phyloP scores from a whole-genome alignment of 2,113 vertebrate genomes.

The Bettongia penicillata region DNA sequence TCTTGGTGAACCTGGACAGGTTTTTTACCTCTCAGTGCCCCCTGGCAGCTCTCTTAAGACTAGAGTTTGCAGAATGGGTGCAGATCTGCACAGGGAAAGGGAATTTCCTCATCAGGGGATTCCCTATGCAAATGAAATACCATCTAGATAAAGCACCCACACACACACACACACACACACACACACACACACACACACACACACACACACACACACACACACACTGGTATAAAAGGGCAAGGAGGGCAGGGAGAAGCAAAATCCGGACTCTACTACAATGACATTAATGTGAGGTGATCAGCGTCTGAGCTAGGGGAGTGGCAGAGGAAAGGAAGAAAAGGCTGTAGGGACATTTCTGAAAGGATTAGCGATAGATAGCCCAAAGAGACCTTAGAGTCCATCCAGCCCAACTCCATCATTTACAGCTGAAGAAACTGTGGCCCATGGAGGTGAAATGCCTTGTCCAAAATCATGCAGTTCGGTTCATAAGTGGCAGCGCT shows the following conservation, averaged over 20 bases:
- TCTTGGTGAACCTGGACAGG: background rate
- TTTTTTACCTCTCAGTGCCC: background rate
- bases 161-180: too few relatives aligned
- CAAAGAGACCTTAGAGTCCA: background rate
- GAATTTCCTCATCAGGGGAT: background rate
- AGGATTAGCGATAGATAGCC: background rate
- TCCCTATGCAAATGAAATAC: background rate
- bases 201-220: background rate
- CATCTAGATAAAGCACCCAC: background rate
- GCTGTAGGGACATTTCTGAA: background rate
- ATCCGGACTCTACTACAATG: too few relatives aligned
- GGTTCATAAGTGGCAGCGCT: background rate
- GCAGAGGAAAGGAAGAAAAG: background rate
- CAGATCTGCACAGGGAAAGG: background rate
- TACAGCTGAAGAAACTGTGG: background rate
- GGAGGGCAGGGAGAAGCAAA: background rate
- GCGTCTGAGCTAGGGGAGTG: background rate
- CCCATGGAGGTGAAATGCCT: background rate
- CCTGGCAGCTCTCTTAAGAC: background rate
- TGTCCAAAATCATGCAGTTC: background rate
- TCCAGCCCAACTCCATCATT: background rate
- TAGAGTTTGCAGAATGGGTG: background rate
- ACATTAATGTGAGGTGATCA: background rate
- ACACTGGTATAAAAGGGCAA: background rate
- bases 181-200: too few relatives aligned